These are phyloP conservation scores for Psilopogon haemacephalus DNA, from an alignment of 2,113 vertebrate genomes.

Conservation along the genomic window DNA sequence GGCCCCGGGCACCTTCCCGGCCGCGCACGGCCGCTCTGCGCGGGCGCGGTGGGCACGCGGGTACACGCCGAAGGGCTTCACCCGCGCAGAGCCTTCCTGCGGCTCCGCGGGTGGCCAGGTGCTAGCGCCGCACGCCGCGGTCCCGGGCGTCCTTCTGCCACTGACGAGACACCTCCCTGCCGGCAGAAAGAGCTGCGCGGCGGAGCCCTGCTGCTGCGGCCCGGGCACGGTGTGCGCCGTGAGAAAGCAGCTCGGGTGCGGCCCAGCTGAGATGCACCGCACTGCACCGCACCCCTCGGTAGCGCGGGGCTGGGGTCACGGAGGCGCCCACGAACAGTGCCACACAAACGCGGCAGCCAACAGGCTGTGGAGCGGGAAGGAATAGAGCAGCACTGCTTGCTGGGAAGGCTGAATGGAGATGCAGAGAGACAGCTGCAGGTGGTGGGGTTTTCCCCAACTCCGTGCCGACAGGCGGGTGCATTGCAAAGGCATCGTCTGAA, in stretches of 20 bases:
- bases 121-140: background rate
- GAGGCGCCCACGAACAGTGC: too few species aligned
- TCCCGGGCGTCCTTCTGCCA: background rate
- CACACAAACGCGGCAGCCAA: fast-evolving
- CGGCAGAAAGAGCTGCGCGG: fast-evolving
- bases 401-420: fast-evolving
- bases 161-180: background rate
- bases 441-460: fast-evolving
- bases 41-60: background rate
- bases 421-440: background rate
- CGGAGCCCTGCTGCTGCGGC: background rate
- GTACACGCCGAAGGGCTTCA: background rate
- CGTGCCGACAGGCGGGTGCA: background rate
- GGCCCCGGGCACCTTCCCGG: background rate
- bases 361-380: fast-evolving
- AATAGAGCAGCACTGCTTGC: fast-evolving
- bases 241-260: background rate
- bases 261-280: background rate
- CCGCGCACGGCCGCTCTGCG: background rate
- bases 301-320: too few species aligned
- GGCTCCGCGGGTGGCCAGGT: background rate
- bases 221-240: background rate
- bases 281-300: too few species aligned
- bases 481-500: background rate
- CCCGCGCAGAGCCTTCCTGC: too few species aligned